Conservation (phyloP, 2,888 invertebrate species). For the Melolontha melolontha region DNA sequence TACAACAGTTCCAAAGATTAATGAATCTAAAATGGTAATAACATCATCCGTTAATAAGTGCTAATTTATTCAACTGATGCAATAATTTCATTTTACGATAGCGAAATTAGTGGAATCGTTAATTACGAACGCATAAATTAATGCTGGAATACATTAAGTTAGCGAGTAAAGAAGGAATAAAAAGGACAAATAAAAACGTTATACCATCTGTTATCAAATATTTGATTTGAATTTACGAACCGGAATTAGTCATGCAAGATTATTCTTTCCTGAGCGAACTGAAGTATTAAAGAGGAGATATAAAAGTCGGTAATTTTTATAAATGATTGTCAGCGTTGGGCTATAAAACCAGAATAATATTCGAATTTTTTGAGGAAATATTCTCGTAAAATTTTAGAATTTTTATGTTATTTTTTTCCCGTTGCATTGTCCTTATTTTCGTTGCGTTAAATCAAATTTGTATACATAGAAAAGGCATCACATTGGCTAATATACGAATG, state of each 20-base stretch:
- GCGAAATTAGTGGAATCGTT: constrained; percentile 6
- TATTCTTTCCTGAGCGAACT: neutral
- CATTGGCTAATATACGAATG: too few species aligned
- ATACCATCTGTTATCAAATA: too few species aligned
- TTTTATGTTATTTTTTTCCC: neutral
- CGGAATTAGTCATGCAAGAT: neutral
- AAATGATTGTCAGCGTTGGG: constrained; percentile 14
- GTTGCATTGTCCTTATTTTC: too few species aligned
- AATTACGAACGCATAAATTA: constrained; percentile 15
- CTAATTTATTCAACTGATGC: neutral
- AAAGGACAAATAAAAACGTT: too few species aligned
- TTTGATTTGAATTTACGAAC: too few species aligned
- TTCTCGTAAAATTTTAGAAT: constrained; percentile 34
- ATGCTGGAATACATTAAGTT: neutral
- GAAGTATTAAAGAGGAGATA: constrained; percentile 1
- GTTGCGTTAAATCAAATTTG: too few species aligned
- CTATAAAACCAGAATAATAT: neutral
- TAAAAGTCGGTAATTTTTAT: neutral
- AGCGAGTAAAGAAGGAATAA: too few species aligned
- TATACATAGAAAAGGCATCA: too few species aligned
- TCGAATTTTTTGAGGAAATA: constrained; percentile 15
- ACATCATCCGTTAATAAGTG: constrained; percentile 1
- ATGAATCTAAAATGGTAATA: too few species aligned
- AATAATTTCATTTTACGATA: constrained; percentile 3
- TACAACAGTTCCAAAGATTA: too few species aligned